Percentiles rank a stretch among this genome's conserved stretches.
These are phyloP conservation scores for Diprion similis DNA, from an alignment of 1,140 invertebrate species.

Conservation along the genomic window DNA sequence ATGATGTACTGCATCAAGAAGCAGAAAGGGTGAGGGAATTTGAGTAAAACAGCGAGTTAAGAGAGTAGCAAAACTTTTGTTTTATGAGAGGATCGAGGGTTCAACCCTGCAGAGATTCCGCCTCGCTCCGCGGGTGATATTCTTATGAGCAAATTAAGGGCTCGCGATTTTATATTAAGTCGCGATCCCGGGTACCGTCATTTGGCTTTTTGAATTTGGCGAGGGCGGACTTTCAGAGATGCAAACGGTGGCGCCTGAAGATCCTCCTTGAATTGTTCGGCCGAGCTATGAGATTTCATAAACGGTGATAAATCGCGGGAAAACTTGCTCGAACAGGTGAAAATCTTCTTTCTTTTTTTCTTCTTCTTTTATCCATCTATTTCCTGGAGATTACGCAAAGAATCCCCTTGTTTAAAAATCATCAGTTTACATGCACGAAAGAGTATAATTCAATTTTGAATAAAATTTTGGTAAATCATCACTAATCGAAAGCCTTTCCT, in stretches of 20 bases:
- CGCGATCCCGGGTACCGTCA: no score
- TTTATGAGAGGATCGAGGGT: not conserved
- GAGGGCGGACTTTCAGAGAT: no score
- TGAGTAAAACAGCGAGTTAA: not conserved
- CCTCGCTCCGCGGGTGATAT: not conserved
- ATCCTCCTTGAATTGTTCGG: not conserved
- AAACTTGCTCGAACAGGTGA: not conserved
- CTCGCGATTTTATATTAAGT: not conserved
- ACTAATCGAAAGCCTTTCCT: no score
- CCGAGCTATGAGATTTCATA: not conserved
- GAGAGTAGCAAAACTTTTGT: not conserved
- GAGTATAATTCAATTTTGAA: not conserved
- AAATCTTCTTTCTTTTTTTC: not conserved
- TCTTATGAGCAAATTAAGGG: slow-evolving; percentile 4
- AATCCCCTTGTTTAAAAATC: not conserved
- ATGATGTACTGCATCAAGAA: not conserved
- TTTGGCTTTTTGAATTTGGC: no score
- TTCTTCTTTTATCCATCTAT: not conserved
- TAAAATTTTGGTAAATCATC: not conserved
- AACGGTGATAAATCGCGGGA: not conserved
- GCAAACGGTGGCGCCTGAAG: no score
- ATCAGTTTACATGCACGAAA: not conserved
- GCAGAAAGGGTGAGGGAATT: not conserved
- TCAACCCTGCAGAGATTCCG: no score
- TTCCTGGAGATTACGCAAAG: not conserved